Percentiles rank a stretch among this genome's conserved stretches.
phyloP scores from a whole-genome alignment of 2,888 invertebrate species.

The Euzophera pinguis region DNA sequence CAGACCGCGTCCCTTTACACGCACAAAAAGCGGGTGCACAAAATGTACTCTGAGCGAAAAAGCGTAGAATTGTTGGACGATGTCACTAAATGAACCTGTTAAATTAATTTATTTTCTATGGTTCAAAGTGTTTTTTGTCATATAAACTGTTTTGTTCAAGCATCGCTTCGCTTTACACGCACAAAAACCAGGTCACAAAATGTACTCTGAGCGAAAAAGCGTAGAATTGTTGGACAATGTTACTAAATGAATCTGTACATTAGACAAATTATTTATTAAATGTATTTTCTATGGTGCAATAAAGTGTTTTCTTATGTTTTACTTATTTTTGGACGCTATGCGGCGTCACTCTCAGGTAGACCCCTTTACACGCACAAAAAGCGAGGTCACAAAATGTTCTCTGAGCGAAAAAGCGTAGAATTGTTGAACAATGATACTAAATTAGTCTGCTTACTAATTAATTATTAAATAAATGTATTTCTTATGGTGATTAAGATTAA shows the following conservation, averaged over 20 bases:
- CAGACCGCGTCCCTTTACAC: conserved; percentile 49
- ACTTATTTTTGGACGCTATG: no score
- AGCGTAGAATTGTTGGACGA: conserved; percentile 15
- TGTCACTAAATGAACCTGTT: neutral
- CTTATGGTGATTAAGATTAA: no score
- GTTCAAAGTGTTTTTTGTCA: no score
- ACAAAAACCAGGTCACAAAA: conserved; percentile 44
- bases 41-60: conserved; percentile 26
- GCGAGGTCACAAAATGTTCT: conserved; percentile 39
- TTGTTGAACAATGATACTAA: neutral
- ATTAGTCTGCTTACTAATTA: no score
- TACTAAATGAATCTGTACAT: neutral
- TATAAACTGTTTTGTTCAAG: no score
- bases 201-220: conserved; percentile 24
- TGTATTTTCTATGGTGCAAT: no score
- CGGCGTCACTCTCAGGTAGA: conserved; percentile 51
- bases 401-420: conserved; percentile 21
- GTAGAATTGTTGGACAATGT: conserved; percentile 14
- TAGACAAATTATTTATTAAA: no score
- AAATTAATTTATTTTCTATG: no score
- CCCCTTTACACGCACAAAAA: conserved; percentile 46
- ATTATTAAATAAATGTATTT: no score
- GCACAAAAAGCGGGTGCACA: conserved; percentile 45
- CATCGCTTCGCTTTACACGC: conserved; percentile 47
- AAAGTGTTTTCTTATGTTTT: no score